Evolutionary conservation across 2,113 vertebrate species (phyloP), one percentile per base, ranked within the genome.

Genomic region (Onychorhynchus coronatus): DNA sequence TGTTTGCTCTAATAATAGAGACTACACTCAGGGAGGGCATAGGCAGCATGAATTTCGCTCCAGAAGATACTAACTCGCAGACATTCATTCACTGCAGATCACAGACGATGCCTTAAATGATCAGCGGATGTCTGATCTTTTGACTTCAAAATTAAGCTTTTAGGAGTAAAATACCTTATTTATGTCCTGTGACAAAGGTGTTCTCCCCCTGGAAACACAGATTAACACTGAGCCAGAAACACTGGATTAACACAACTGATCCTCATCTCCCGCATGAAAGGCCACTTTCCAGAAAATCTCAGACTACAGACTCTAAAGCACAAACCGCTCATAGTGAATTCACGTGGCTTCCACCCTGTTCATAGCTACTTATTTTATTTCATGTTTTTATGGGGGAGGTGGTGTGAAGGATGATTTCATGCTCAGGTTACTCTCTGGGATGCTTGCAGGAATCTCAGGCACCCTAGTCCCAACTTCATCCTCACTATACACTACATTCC

Each of bases 1-100:
- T 63, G 88, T 85, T 80, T 44, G 30, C 62, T 94, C 89, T 85
- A 97, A 93, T 56, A 92, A 95, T 92, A 91, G 71, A 66, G 11
- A 28, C 44, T 78, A 8, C 2, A 14, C 44, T 74, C 68, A 31
- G 77, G 1, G 1, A 41, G 27, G 65, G 28, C 53, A 39, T 6
- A 47, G 80, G 82, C 89, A 75, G 85, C 0, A 0, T 72, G 85
- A 95, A 92, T 74, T 93, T 85, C 30, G 0, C 65, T 90, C 76
- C 75, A 88, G 70, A 86, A 74, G 77, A 30, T 11, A 58, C 44
- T 21, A 30, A 31, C 28, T 24, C 2, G 0, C 12, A 78, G 52
- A 52, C 44, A 33, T 73, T 71, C 42, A 42, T 81, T 88, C 67
- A 76, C 37, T 56, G 46, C 65, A 66, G 70, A 52, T 22, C 21